Evolutionary conservation across 1,140 invertebrate species (phyloP), one percentile per base, ranked within the genome.

Genomic region (Liolophura sinensis): DNA sequence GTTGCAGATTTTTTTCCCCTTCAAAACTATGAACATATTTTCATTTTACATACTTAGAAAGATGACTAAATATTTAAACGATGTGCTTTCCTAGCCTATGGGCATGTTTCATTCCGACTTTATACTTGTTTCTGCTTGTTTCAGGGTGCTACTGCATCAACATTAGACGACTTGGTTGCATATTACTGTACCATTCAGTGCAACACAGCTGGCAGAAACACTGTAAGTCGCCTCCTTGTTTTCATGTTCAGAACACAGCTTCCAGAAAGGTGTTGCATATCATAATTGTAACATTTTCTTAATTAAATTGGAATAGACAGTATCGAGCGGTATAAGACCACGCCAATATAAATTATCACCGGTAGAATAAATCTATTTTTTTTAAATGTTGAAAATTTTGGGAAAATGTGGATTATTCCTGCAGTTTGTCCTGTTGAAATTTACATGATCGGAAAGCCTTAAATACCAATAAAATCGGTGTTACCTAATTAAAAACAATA

Each of bases 181-280:
- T 49, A 68, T 25, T 55, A 68, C 22, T 65, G 67, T 65, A n/a
- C 58, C 18, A 60, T 68, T 18, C 22, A 51, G 14, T 73, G 68
- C 22, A 27, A 24, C 12, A 22, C 55, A n/a, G 6, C 52, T 57
- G 65, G 65, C 49, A 67, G 62, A 55, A 9, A 22, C 9, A 58
- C 52, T 5, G 31, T 18, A 15, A 24, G 52, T 31, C 12, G 65
- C 14, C 27, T 46, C 31, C 20, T 7, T 46, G 24, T 27, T 25
- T 56, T 50, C 20, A 15, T 31, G 12, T 12, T 59, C n/a, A n/a
- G n/a, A n/a, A n/a, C n/a, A n/a, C n/a, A n/a, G n/a, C n/a, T n/a
- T n/a, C n/a, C n/a, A n/a, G n/a, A n/a, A n/a, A n/a, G n/a, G n/a
- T n/a, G n/a, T n/a, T n/a, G n/a, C n/a, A n/a, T n/a, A n/a, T n/a